Conservation (phyloP, 1,140 invertebrate species). For the Phthorimaea operculella region DNA sequence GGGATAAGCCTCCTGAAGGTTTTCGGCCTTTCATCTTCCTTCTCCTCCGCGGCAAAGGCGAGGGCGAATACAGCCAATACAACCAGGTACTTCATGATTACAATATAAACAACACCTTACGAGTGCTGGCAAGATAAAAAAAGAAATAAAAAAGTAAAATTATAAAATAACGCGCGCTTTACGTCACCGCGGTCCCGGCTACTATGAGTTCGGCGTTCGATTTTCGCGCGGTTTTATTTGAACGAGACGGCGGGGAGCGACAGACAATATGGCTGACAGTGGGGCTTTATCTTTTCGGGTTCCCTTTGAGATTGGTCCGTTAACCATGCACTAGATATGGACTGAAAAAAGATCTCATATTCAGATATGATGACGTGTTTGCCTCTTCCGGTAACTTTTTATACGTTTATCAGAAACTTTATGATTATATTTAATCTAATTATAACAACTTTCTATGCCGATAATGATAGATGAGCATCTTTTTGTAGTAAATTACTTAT, state of each 20-base stretch:
- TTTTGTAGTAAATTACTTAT: too few relatives aligned
- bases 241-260: background rate
- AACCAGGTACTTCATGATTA: conserved; percentile 60
- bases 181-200: background rate
- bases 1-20: conserved; percentile 84
- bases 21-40: conserved; percentile 66
- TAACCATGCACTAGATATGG: too few relatives aligned
- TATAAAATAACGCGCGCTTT: conserved; percentile 29
- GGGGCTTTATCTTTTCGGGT: background rate
- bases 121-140: conserved; percentile 33
- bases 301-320: too few relatives aligned
- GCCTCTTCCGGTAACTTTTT: too few relatives aligned
- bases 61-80: conserved; percentile 68
- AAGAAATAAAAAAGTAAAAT: conserved; percentile 30
- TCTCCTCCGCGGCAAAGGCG: conserved; percentile 70
- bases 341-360: too few relatives aligned
- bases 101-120: conserved; percentile 31
- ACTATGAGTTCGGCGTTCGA: conserved; percentile 2
- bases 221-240: conserved; percentile 5
- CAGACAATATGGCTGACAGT: background rate
- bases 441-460: too few relatives aligned
- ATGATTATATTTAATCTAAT: too few relatives aligned
- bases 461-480: too few relatives aligned
- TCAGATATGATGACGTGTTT: too few relatives aligned
- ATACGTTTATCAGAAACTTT: too few relatives aligned